phyloP scores from a whole-genome alignment of 2,888 invertebrate genomes.

The Notodonta dromedarius region DNA sequence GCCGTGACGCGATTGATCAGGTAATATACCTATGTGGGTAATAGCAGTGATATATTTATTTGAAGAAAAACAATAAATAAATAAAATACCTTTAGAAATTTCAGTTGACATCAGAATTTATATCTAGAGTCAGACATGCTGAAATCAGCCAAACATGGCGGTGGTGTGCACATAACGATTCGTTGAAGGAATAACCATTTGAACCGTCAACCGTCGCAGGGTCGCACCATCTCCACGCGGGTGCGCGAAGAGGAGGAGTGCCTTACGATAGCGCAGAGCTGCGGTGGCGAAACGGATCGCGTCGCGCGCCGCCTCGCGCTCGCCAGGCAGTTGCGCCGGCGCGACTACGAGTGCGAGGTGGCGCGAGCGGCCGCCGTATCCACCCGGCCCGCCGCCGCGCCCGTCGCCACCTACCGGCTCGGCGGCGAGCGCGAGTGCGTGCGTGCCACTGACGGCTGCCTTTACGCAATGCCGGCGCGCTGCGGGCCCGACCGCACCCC shows the following conservation, averaged over 20 bases:
- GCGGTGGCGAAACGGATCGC: constrained; percentile 34
- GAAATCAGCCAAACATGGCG: too few relatives aligned
- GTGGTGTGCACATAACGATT: too few relatives aligned
- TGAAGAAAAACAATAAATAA: too few relatives aligned
- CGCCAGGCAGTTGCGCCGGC: constrained; percentile 38
- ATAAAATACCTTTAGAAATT: too few relatives aligned
- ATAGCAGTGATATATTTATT: too few relatives aligned
- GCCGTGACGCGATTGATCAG: constrained; percentile 15
- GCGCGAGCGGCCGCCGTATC: constrained; percentile 9
- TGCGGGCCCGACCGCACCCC: constrained; percentile 41
- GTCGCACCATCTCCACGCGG: neutral
- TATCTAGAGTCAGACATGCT: too few relatives aligned
- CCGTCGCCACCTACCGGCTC: constrained; percentile 25
- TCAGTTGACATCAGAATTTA: too few relatives aligned
- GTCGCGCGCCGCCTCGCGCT: constrained; percentile 43
- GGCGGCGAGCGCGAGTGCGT: constrained; percentile 42
- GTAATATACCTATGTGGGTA: neutral
- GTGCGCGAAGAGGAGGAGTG: neutral
- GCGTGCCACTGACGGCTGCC: constrained; percentile 49
- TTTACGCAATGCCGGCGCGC: constrained; percentile 34
- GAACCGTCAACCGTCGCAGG: constrained; percentile 9
- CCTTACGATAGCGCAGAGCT: neutral
- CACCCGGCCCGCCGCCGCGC: constrained; percentile 13
- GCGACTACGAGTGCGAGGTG: constrained; percentile 42
- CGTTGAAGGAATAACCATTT: neutral